A percentile compares a stretch with the other conserved stretches of the same genome.
Evolutionary conservation across 1,140 invertebrate species (phyloP).

Genomic region (Ips nitidus): DNA sequence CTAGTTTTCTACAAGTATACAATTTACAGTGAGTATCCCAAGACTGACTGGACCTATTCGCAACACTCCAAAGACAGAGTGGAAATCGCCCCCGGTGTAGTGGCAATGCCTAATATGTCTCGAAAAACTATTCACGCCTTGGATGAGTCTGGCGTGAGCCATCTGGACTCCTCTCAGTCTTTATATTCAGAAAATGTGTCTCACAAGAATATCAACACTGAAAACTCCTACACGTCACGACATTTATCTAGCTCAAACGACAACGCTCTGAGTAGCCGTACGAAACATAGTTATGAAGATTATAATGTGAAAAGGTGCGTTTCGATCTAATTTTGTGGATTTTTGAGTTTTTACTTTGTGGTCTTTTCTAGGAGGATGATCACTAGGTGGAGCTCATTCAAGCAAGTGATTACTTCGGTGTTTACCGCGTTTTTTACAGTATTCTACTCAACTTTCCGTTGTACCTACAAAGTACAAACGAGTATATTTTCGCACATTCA

Average conservation of each 20-base stretch:
- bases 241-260: not conserved
- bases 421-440: conserved; percentile 32
- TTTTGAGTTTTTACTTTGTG: conserved; percentile 2
- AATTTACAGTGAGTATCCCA: conserved; percentile 66
- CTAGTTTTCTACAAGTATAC: too few relatives aligned
- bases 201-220: conserved; percentile 47
- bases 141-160: conserved; percentile 16
- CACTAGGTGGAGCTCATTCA: conserved; percentile 23
- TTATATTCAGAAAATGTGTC: conserved; percentile 31
- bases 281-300: conserved; percentile 4
- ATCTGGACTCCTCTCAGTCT: conserved; percentile 2
- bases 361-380: conserved; percentile 15
- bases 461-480: conserved; percentile 20
- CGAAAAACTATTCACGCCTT: conserved; percentile 57
- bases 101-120: conserved; percentile 83
- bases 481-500: conserved; percentile 39
- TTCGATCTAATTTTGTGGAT: not conserved
- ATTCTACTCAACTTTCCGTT: conserved; percentile 23
- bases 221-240: conserved; percentile 14
- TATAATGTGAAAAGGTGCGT: conserved; percentile 10
- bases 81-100: conserved; percentile 72
- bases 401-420: conserved; percentile 18
- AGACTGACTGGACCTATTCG: conserved; percentile 82
- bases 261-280: conserved; percentile 6
- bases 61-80: conserved; percentile 71